Evolutionary conservation across 2,113 vertebrate species (phyloP).

Genomic region (Sula dactylatra): DNA sequence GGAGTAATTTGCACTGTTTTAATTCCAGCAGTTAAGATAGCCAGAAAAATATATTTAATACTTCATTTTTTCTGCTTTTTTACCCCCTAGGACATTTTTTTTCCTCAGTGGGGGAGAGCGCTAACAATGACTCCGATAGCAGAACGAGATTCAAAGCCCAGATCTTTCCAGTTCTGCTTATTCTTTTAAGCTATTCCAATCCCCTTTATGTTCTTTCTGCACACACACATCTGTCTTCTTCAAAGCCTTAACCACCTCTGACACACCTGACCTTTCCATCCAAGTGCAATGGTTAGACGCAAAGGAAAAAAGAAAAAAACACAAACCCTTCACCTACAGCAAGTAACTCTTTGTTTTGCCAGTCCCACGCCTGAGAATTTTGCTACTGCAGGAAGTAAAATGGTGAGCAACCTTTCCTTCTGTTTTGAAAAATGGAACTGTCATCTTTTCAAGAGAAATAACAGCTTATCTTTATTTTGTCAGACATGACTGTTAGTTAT

Average conservation of each 20-base stretch:
- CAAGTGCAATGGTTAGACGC: neutral
- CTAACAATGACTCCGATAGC: conserved; percentile 37
- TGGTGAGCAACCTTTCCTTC: neutral
- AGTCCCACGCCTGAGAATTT: conserved; percentile 18
- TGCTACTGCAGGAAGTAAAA: conserved; percentile 34
- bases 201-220: conserved; percentile 50
- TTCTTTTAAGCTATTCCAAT: conserved; percentile 49
- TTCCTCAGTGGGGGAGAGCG: neutral
- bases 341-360: conserved; percentile 39
- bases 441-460: neutral
- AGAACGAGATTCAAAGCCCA: conserved; percentile 34
- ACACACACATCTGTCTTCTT: conserved; percentile 62
- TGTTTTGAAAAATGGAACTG: conserved; percentile 25
- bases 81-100: neutral
- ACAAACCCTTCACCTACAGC: conserved; percentile 9
- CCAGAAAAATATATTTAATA: conserved; percentile 5
- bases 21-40: neutral
- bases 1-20: neutral
- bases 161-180: conserved; percentile 24
- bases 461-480: conserved; percentile 53
- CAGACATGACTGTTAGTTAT: conserved; percentile 30
- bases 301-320: neutral
- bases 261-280: conserved; percentile 69
- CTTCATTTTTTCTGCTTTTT: neutral
- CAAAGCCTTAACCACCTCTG: conserved; percentile 60